Evolutionary conservation across 2,797 vertebrate species (phyloP), one percentile per base, ranked within the genome.

Genomic region (Siniperca obscura): DNA sequence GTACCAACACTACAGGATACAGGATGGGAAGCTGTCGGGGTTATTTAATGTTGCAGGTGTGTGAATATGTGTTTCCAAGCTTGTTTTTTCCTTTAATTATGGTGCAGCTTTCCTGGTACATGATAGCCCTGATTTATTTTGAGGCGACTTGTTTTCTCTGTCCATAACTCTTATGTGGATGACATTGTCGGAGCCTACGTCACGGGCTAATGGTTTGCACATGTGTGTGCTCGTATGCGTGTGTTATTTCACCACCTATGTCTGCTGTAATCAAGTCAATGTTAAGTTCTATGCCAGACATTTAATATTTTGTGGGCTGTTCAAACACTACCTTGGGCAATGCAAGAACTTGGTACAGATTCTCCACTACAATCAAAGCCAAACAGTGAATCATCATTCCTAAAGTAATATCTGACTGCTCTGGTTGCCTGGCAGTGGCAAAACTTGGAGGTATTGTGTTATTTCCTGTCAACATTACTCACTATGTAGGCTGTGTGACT

Each of bases 31-130:
- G 74, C 78, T 78, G 78, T 87, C 13, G 13, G 82, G 40, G 75
- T 92, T 88, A 83, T 90, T 89, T 71, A 86, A 85, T 76, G 25
- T 30, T 76, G 84, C 88, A 89, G 82, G 88, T 91, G 91, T 76
- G 64, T 84, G 76, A 73, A 53, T 66, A 70, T 78, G 68, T 80
- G 42, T 82, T 69, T 86, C 40, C 40, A 68, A 59, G 57, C 38
- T 86, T 87, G 72, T 90, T 87, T 85, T 86, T 88, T 81, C 77
- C 85, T 85, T 81, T 74, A 66, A 69, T 87, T 78, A 80, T 69
- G 25, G 9, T 10, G 9, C 55, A 56, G 67, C 44, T 75, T 79
- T 74, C 74, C 61, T 78, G 30, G 73, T 75, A 74, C 52, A 40
- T 25, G 19, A 30, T 50, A 75, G 42, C 53, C 25, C 19, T 46